A percentile compares a stretch with the other conserved stretches of the same genome.
Conservation (phyloP, 2,888 invertebrate genomes). For the Pseudococcus viburni region DNA sequence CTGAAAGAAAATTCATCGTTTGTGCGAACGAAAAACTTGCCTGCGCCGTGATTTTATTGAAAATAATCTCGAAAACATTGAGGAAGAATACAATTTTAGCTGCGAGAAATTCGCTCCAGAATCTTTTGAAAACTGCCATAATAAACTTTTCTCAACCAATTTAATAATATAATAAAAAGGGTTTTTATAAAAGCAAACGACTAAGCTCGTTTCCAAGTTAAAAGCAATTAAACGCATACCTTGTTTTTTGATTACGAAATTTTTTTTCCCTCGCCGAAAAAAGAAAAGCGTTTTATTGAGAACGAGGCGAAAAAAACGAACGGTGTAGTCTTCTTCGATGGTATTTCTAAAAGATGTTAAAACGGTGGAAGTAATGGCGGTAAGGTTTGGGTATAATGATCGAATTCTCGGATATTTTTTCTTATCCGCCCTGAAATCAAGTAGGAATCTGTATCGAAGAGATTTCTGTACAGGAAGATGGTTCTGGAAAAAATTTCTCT, state of each 20-base stretch:
- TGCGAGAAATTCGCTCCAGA: constrained; percentile 10
- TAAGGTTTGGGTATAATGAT: background rate
- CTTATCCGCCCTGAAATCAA: background rate
- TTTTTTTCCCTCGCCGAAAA: background rate
- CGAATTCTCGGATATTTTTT: background rate
- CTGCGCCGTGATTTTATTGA: constrained; percentile 43
- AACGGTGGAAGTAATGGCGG: background rate
- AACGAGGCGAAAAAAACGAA: background rate
- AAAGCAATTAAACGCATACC: constrained; percentile 54
- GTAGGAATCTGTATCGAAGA: background rate
- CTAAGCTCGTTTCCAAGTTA: constrained; percentile 20
- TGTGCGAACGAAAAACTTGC: constrained; percentile 28
- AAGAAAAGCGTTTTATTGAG: background rate
- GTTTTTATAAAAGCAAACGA: constrained; percentile 55
- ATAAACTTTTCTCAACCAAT: constrained; percentile 55
- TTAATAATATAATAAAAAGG: constrained; percentile 56
- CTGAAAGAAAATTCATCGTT: constrained; percentile 35
- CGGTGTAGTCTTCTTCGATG: background rate
- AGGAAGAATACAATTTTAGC: constrained; percentile 32
- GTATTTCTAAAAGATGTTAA: constrained; percentile 10
- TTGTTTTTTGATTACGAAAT: constrained; percentile 47
- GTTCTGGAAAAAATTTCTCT: no score
- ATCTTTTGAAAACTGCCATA: constrained; percentile 54
- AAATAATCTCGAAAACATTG: constrained; percentile 46
- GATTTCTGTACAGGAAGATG: no score